Base-by-base conservation (phyloP, 1,140 invertebrate genomes). In the Adoxophyes honmai region DNA sequence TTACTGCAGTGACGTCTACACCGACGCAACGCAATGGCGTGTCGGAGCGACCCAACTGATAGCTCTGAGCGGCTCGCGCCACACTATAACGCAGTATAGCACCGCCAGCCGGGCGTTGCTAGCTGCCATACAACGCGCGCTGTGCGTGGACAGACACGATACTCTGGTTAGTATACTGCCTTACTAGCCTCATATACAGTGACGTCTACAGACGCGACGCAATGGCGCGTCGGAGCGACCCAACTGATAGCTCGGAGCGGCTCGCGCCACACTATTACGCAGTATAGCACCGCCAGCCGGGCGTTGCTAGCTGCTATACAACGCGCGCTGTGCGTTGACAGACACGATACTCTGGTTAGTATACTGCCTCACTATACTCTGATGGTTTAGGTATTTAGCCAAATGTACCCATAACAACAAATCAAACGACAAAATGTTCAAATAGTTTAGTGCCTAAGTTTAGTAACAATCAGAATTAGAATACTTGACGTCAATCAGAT, bases 161-260 rank as follows among this genome's bases (percentile, higher is more conserved):
- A 34, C 51, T 4, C 34, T 28, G 34, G 28, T 34, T 21, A 4
- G 18, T 4, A 34, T 28, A 5, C n/a, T n/a, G n/a, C n/a, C n/a
- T n/a, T n/a, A n/a, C n/a, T n/a, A n/a, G n/a, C n/a, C n/a, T n/a
- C n/a, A n/a, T n/a, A n/a, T 28, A 28, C 21, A 28, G 21, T 28
- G 21, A 28, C 21, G 2, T 6, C 21, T n/a, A 91, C 91, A 1
- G 92, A 92, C 59, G 75, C 89, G 33, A 79, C 83, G 0, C 95
- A 96, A 73, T 95, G 92, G 87, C 90, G 93, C 59, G 95, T 94
- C 92, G 93, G 95, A 87, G 86, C 94, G n/a, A 91, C 93, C 21
- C 91, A 90, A 1, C 91, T 94, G 58, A 67, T 62, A 3, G 14
- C 59, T 1, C 55, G 73, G 53, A 0, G 44, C 60, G 0, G 48